Evolutionary conservation across 2,113 vertebrate genomes (phyloP).

Genomic region (Platichthys flesus): DNA sequence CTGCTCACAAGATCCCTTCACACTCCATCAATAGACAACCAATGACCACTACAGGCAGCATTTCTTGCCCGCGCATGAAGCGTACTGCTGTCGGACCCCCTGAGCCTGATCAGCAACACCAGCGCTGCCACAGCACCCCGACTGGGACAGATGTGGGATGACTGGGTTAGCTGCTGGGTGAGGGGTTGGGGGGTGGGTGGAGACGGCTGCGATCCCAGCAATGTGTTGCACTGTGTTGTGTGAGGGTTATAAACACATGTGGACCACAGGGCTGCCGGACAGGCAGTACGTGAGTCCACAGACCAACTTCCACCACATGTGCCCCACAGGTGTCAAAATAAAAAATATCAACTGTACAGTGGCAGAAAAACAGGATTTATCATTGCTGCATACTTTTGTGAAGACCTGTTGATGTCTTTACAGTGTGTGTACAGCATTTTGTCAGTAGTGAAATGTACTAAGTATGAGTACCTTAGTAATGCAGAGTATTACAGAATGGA

Average conservation of each 20-base stretch:
- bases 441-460: too few relatives aligned
- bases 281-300: constrained; percentile 11
- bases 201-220: constrained; percentile 14
- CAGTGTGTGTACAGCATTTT: too few relatives aligned
- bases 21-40: constrained; percentile 67
- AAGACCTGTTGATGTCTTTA: background rate
- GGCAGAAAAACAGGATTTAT: constrained; percentile 11
- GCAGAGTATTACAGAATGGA: too few relatives aligned
- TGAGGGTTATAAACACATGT: constrained; percentile 55
- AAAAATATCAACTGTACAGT: background rate
- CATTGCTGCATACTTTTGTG: background rate
- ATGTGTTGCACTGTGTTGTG: constrained; percentile 12
- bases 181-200: constrained; percentile 18
- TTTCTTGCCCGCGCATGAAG: constrained; percentile 48
- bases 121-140: constrained; percentile 12
- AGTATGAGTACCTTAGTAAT: too few relatives aligned
- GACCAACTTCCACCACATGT: constrained; percentile 44
- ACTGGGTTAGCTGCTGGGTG: background rate
- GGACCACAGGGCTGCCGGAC: constrained; percentile 20
- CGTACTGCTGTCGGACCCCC: constrained; percentile 30
- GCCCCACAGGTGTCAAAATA: constrained; percentile 58
- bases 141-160: constrained; percentile 46
- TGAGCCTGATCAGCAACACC: background rate
- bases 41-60: constrained; percentile 30
- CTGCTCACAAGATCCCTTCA: constrained; percentile 50